A percentile compares a stretch with the other conserved stretches of the same genome.
These are phyloP conservation scores for Tetranychus piercei DNA, from an alignment of 2,888 invertebrate species.

Conservation along the genomic window DNA sequence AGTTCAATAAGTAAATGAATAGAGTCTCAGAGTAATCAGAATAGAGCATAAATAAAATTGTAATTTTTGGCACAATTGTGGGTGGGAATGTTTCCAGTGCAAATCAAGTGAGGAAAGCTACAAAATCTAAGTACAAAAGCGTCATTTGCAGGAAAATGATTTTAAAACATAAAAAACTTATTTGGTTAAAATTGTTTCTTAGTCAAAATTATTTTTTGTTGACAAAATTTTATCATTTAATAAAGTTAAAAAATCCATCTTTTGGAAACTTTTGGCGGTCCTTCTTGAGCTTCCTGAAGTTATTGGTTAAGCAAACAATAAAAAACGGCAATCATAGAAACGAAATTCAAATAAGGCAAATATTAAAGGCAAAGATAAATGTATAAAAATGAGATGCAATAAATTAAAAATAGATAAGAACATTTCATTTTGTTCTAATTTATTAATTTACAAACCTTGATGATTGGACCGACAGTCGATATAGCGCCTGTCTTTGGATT, in stretches of 20 bases:
- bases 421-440: conserved; percentile 14
- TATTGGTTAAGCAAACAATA: not conserved
- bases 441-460: conserved; percentile 50
- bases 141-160: no score
- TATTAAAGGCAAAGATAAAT: not conserved
- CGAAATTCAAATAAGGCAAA: not conserved
- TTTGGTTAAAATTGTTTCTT: no score
- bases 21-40: no score
- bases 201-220: no score
- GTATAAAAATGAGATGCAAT: conserved; percentile 10
- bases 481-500: conserved; percentile 27
- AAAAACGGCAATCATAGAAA: not conserved
- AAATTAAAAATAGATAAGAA: not conserved
- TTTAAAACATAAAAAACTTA: no score
- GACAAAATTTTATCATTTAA: no score
- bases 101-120: not conserved
- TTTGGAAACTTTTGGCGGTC: no score
- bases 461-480: conserved; percentile 66
- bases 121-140: no score
- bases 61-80: not conserved
- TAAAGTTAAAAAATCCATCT: no score
- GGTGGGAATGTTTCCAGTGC: not conserved
- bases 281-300: no score
- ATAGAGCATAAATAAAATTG: not conserved
- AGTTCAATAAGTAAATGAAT: no score